phyloP scores from a whole-genome alignment of 2,113 vertebrate genomes.

The Aviceda subcristata region DNA sequence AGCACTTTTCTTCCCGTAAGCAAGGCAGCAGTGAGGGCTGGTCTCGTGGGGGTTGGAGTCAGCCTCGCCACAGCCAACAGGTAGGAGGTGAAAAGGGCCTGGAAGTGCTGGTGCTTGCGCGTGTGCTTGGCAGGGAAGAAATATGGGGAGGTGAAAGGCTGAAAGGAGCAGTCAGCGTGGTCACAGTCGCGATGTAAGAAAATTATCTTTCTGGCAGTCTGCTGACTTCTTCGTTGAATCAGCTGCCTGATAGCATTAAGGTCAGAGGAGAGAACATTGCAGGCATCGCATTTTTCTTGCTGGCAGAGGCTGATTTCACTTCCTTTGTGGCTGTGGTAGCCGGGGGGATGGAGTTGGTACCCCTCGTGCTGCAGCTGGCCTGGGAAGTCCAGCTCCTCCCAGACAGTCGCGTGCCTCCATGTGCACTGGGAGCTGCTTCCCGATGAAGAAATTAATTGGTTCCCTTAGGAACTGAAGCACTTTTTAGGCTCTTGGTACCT shows the following conservation, averaged over 20 bases:
- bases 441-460: not conserved
- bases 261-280: not conserved
- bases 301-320: not conserved
- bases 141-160: not conserved
- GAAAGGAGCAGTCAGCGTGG: not conserved
- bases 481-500: not conserved
- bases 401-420: not conserved
- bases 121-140: not conserved
- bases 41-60: not conserved
- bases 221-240: not conserved
- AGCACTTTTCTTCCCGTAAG: not conserved
- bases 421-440: not conserved
- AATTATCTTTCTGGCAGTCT: not conserved
- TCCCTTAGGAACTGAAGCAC: not conserved
- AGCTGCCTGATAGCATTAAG: not conserved
- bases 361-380: not conserved
- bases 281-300: not conserved
- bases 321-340: not conserved
- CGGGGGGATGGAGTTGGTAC: not conserved
- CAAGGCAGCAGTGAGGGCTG: not conserved
- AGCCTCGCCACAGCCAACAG: not conserved
- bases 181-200: not conserved
- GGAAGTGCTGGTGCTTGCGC: not conserved
- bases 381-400: not conserved
- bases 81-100: not conserved